Conservation (phyloP, 2,888 invertebrate species). For the Drosophila stalkeri region DNA sequence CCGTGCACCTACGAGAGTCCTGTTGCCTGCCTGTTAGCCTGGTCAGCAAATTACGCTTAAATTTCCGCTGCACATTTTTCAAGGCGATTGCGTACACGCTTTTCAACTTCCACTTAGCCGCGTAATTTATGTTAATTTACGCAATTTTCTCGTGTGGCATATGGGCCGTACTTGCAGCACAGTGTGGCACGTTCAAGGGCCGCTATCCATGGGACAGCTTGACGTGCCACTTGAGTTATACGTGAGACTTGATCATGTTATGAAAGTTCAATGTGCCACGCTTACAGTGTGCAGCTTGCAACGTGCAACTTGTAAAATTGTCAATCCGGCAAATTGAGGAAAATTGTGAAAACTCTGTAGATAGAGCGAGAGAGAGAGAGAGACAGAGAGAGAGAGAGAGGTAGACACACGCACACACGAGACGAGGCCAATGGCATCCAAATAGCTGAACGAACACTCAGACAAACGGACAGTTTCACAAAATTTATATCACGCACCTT, state of each 20-base stretch:
- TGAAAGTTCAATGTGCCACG: conserved; percentile 40
- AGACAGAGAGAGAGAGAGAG: not conserved
- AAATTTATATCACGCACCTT: conserved; percentile 79
- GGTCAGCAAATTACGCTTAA: conserved; percentile 75
- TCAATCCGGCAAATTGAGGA: conserved; percentile 38
- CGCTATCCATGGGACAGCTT: conserved; percentile 7
- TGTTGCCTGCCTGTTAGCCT: conserved; percentile 24
- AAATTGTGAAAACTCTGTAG: conserved; percentile 53
- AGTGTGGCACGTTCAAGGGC: conserved; percentile 21
- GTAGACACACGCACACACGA: not conserved
- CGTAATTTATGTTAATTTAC: conserved; percentile 77
- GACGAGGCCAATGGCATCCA: conserved; percentile 52
- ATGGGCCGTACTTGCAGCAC: conserved; percentile 18
- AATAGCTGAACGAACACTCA: conserved; percentile 22
- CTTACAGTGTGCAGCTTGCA: conserved; percentile 1
- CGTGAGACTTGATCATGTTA: conserved; percentile 32
- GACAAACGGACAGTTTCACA: conserved; percentile 41
- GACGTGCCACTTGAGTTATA: conserved; percentile 32
- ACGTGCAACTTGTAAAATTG: conserved; percentile 28
- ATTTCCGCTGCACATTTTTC: conserved; percentile 77
- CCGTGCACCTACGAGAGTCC: conserved; percentile 2
- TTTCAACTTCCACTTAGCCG: conserved; percentile 70
- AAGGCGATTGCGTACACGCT: conserved; percentile 75
- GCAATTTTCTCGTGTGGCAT: conserved; percentile 64
- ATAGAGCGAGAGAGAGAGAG: not conserved